Evolutionary conservation across 2,797 vertebrate genomes (phyloP).

Genomic region (Hafferia zeledoni): DNA sequence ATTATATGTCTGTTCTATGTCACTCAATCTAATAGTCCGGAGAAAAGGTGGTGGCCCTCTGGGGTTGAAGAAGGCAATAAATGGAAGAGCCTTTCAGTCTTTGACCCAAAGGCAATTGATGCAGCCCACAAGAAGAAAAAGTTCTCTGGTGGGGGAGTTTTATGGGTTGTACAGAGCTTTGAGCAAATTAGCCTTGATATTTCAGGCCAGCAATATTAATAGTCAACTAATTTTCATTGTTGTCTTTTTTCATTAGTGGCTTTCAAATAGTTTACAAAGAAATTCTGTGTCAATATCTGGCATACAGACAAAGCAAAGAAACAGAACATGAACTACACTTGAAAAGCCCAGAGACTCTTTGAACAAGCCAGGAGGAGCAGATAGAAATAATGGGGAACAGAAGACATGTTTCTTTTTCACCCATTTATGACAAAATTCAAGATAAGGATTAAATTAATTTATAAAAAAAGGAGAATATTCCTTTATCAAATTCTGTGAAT

Average conservation of each 20-base stretch:
- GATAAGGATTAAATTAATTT: not conserved
- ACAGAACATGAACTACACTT: not conserved
- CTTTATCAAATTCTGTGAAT: not conserved
- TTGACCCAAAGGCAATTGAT: not conserved
- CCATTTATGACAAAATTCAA: not conserved
- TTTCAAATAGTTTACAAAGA: not conserved
- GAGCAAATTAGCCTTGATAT: not conserved
- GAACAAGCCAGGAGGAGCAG: not conserved
- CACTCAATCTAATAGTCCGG: not conserved
- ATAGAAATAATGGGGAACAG: not conserved
- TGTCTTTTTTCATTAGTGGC: not conserved
- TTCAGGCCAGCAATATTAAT: not conserved
- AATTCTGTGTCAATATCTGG: not conserved
- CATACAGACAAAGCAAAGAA: not conserved
- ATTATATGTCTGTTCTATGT: not conserved
- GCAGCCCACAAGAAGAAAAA: not conserved
- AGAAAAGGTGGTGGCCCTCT: not conserved
- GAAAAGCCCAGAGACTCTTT: not conserved
- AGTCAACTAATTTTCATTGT: not conserved
- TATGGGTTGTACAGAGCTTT: not conserved
- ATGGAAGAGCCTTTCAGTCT: not conserved
- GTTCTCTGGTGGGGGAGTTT: not conserved
- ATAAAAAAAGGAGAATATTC: not conserved
- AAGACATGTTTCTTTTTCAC: not conserved
- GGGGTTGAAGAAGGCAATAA: not conserved